These are phyloP conservation scores for Agonum fuliginosum DNA, from an alignment of 2,888 invertebrate genomes.

Conservation along the genomic window DNA sequence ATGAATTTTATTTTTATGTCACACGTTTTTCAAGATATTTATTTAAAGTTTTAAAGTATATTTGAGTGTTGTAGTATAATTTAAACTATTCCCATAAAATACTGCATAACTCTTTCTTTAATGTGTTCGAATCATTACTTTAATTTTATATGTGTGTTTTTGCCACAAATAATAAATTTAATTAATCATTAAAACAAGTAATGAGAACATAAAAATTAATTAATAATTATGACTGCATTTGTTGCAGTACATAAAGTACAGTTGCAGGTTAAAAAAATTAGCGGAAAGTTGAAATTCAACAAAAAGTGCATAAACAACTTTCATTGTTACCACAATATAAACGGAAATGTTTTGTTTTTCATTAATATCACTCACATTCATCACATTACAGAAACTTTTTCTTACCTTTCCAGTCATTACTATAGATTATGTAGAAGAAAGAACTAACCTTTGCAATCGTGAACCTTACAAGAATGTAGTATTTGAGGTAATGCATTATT, in stretches of 20 bases:
- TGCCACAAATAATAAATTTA: too few species aligned
- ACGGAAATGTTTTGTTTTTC: constrained; percentile 26
- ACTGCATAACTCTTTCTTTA: too few species aligned
- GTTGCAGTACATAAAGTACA: too few species aligned
- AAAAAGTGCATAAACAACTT: constrained; percentile 11
- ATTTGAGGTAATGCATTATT: not conserved
- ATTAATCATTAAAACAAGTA: constrained; percentile 9
- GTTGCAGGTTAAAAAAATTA: not conserved
- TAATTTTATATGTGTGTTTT: too few species aligned
- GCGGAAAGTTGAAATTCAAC: not conserved
- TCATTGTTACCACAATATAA: constrained; percentile 16
- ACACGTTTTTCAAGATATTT: too few species aligned
- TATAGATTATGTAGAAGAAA: not conserved
- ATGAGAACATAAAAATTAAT: too few species aligned
- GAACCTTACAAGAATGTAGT: not conserved
- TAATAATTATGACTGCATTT: too few species aligned
- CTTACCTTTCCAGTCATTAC: constrained; percentile 9
- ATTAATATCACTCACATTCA: constrained; percentile 20
- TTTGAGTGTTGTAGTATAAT: too few species aligned
- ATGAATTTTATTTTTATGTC: too few species aligned
- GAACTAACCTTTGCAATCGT: not conserved
- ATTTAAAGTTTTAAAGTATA: too few species aligned
- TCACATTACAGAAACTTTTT: not conserved
- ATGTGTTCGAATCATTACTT: too few species aligned
- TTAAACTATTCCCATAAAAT: too few species aligned